phyloP scores from a whole-genome alignment of 2,113 vertebrate genomes.

The Dermatemys mawii region DNA sequence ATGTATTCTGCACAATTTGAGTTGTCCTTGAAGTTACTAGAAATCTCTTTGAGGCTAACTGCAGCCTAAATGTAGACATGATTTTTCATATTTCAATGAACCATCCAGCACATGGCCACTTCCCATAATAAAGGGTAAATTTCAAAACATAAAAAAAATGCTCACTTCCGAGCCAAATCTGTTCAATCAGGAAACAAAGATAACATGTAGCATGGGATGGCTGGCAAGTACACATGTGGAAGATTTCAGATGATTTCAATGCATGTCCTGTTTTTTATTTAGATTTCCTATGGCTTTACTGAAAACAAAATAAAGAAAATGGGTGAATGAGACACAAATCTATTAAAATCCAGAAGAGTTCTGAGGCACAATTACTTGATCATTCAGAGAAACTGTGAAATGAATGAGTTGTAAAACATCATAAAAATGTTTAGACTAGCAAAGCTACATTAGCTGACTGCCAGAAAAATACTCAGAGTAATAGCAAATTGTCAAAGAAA shows the following conservation, averaged over 20 bases:
- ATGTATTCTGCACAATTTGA: slow-evolving; percentile 35
- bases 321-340: background rate
- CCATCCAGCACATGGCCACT: background rate
- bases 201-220: background rate
- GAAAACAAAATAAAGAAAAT: slow-evolving; percentile 19
- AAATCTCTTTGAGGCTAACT: slow-evolving; percentile 21
- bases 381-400: background rate
- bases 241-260: background rate
- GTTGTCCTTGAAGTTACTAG: slow-evolving; percentile 48
- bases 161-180: background rate
- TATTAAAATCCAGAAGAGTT: background rate
- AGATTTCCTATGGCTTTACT: background rate
- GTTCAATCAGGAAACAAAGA: background rate
- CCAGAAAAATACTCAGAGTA: background rate
- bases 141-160: slow-evolving; percentile 40
- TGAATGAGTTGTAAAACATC: background rate
- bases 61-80: slow-evolving; percentile 19
- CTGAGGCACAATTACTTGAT: background rate
- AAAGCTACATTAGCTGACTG: background rate
- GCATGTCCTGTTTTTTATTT: background rate
- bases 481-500: background rate
- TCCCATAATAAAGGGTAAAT: background rate
- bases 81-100: slow-evolving; percentile 4
- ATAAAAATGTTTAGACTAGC: background rate
- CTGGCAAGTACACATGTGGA: background rate